phyloP scores from a whole-genome alignment of 2,113 vertebrate species.

The Phyllostomus hastatus region DNA sequence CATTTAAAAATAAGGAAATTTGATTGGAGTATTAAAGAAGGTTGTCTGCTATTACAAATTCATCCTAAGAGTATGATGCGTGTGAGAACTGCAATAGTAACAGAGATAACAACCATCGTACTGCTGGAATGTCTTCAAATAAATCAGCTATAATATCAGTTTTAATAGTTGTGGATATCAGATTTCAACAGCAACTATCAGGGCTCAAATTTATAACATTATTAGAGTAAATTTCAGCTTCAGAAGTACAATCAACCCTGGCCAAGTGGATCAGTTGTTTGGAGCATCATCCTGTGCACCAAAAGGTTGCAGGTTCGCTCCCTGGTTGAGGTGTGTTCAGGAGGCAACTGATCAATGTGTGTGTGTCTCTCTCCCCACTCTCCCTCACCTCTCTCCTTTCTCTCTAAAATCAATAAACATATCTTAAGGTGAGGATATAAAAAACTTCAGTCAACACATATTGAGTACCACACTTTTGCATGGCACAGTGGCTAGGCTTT shows the following conservation, averaged over 20 bases:
- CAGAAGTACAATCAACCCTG: not conserved
- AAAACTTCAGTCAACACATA: not conserved
- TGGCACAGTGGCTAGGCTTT: not conserved
- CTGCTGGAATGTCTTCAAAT: conserved; percentile 32
- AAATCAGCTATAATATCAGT: conserved; percentile 16
- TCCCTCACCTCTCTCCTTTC: too few species aligned
- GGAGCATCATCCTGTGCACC: too few species aligned
- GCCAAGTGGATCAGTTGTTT: too few species aligned
- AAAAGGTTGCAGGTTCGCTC: too few species aligned
- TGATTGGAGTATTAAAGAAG: conserved; percentile 2
- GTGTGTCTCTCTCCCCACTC: too few species aligned
- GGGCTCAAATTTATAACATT: conserved; percentile 23
- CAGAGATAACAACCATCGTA: conserved; percentile 21
- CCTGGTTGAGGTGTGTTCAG: too few species aligned
- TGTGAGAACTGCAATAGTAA: conserved; percentile 18
- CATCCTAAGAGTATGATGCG: not conserved
- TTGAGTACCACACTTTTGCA: not conserved
- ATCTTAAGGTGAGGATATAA: too few species aligned
- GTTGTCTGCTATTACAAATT: conserved; percentile 7
- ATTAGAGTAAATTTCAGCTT: conserved; percentile 43
- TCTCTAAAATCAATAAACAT: too few species aligned
- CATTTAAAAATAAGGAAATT: not conserved
- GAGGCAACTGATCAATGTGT: too few species aligned
- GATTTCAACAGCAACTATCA: conserved; percentile 29
- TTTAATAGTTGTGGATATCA: conserved; percentile 39